Percentiles rank a stretch among this genome's conserved stretches.
Conservation (phyloP, 1,140 invertebrate genomes). For the Arion vulgaris region DNA sequence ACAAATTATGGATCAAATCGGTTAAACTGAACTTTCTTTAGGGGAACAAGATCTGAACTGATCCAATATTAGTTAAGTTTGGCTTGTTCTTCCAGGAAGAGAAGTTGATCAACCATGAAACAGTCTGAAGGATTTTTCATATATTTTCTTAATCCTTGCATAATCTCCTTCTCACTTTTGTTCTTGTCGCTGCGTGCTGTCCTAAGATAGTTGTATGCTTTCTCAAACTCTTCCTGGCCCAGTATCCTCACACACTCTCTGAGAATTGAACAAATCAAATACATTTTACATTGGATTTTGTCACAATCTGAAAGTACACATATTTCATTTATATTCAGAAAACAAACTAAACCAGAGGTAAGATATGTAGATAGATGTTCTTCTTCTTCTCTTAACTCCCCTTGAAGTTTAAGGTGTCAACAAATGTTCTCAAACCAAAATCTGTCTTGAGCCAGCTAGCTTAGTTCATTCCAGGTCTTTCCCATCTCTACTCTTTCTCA, state of each 20-base stretch:
- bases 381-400: too few species aligned
- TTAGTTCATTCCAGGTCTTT: too few species aligned
- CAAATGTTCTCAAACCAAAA: too few species aligned
- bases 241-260: constrained; percentile 69
- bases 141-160: constrained; percentile 61
- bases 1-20: too few species aligned
- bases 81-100: constrained; percentile 70
- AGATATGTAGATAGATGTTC: too few species aligned
- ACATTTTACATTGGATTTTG: background rate
- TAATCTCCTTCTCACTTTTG: constrained; percentile 60
- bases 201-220: constrained; percentile 68
- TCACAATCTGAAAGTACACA: too few species aligned
- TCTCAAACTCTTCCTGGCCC: constrained; percentile 65
- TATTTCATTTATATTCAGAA: background rate
- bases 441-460: too few species aligned
- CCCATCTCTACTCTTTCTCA: too few species aligned
- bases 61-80: constrained; percentile 31
- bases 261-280: background rate
- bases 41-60: too few species aligned
- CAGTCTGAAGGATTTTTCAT: constrained; percentile 70
- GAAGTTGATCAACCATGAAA: constrained; percentile 71
- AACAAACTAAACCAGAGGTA: background rate
- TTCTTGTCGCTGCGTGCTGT: constrained; percentile 47
- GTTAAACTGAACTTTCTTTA: too few species aligned
- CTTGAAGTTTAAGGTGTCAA: too few species aligned